These are phyloP conservation scores for Drosophila ogumai DNA, from an alignment of 1,140 invertebrate genomes.

Conservation along the genomic window DNA sequence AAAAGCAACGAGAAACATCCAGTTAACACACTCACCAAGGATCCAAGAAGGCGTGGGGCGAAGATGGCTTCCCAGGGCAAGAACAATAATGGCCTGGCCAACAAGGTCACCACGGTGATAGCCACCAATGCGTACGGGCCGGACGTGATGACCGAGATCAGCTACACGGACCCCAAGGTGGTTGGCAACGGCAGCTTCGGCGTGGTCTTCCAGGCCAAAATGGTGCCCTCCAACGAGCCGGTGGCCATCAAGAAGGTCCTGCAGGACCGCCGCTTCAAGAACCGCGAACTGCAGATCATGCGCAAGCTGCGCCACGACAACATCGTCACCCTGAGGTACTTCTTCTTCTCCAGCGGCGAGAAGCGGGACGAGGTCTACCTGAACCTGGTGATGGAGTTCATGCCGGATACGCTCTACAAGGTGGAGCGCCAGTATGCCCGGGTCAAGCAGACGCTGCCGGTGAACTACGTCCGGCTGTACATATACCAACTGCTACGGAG, in stretches of 20 bases:
- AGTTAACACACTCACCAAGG: slow-evolving; percentile 4
- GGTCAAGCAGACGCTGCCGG: slow-evolving; percentile 99
- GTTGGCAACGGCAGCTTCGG: slow-evolving; percentile 99
- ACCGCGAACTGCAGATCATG: slow-evolving; percentile 99
- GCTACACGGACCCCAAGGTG: slow-evolving; percentile 98
- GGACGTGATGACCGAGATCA: slow-evolving; percentile 96
- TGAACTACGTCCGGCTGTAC: slow-evolving; percentile 99
- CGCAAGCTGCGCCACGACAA: slow-evolving; percentile 99
- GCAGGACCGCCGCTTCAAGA: slow-evolving; percentile 99
- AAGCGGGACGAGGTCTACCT: slow-evolving; percentile 99
- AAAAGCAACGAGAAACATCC: neutral
- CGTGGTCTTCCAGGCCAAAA: slow-evolving; percentile 98
- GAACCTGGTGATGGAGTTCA: slow-evolving; percentile 99
- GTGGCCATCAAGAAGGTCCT: slow-evolving; percentile 99
- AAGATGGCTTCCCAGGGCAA: slow-evolving; percentile 34
- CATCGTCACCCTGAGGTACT: slow-evolving; percentile 99
- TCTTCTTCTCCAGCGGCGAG: slow-evolving; percentile 99
- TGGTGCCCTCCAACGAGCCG: slow-evolving; percentile 96
- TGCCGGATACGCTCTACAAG: slow-evolving; percentile 99
- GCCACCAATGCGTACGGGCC: slow-evolving; percentile 97
- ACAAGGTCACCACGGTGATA: slow-evolving; percentile 96
- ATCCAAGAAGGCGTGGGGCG: slow-evolving; percentile 4
- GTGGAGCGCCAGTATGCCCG: slow-evolving; percentile 99
- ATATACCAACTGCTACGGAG: slow-evolving; percentile 99
- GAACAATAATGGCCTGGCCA: slow-evolving; percentile 13